phyloP scores from a whole-genome alignment of 2,113 vertebrate genomes.

The Hassar affinis region DNA sequence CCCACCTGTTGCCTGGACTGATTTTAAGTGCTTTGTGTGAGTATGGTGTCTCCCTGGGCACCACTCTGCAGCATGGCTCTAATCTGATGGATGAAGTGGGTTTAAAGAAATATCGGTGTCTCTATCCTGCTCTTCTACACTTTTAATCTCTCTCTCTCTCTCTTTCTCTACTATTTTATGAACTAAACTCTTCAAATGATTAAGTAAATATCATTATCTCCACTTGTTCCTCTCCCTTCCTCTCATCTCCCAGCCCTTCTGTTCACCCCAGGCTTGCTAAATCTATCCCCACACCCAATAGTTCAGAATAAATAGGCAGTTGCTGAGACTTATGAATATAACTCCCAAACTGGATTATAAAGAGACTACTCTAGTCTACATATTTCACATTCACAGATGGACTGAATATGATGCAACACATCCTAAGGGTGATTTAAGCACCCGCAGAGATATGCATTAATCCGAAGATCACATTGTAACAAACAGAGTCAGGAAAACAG shows the following conservation, averaged over 20 bases:
- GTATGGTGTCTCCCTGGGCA: slow-evolving; percentile 21
- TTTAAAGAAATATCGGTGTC: slow-evolving; percentile 33
- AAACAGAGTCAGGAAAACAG: too few species aligned
- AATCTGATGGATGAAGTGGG: slow-evolving; percentile 42
- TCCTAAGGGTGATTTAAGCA: neutral
- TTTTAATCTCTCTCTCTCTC: slow-evolving; percentile 12
- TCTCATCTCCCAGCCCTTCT: slow-evolving; percentile 35
- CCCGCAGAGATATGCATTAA: neutral
- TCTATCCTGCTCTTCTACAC: neutral
- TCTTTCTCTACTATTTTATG: slow-evolving; percentile 26
- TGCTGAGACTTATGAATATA: slow-evolving; percentile 15
- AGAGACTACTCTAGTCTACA: slow-evolving; percentile 21
- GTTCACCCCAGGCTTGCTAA: slow-evolving; percentile 23
- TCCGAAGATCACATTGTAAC: neutral
- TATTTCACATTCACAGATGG: slow-evolving; percentile 20
- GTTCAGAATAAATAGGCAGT: slow-evolving; percentile 30
- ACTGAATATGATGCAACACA: neutral
- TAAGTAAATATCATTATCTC: slow-evolving; percentile 41
- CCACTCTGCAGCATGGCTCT: slow-evolving; percentile 16
- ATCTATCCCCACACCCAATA: neutral
- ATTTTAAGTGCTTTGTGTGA: slow-evolving; percentile 39
- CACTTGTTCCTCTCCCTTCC: slow-evolving; percentile 7
- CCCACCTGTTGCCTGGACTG: slow-evolving; percentile 34
- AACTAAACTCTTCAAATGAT: slow-evolving; percentile 39
- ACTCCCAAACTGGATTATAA: slow-evolving; percentile 20